Base-by-base conservation (phyloP, 1,140 invertebrate species). In the Pristionchus pacificus region DNA sequence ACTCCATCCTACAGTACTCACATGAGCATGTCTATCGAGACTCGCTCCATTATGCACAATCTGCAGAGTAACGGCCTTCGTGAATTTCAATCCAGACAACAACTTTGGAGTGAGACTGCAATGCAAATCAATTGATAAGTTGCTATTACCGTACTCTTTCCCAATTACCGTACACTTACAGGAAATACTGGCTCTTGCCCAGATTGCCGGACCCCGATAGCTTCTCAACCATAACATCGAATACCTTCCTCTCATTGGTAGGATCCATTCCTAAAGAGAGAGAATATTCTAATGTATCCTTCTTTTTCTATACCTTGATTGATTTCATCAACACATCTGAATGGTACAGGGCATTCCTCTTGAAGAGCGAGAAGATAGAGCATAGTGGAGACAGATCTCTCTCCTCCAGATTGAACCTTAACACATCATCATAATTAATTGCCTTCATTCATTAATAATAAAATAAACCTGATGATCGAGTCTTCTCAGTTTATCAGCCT, bases 311-410 rank as follows among this genome's bases (percentile, higher is more conserved):
- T 69, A 78, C 77, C 79, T 69, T 81, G 80, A 68, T 81, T 81
- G 57, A 81, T 83, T 64, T 81, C 80, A 33, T 81, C 80, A 24
- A 81, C 74, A 60, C 80, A 83, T 38, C 81, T 67, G 71, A 81
- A 81, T 6, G 80, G 80, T 15, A 83, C 79, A 2, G 73, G 78
- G 28, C 77, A 83, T 2, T 83, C 65, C 57, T 81, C 75, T 70
- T 81, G 80, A 15, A 81, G 73, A 25, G 81, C 79, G 49, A 81
- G 73, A n/a, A 81, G 64, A 60, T 81, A 81, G 1, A 81, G 73
- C 81, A 81, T 81, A 25, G 80, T 81, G 24, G 81, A 68, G 19
- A 81, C 80, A 32, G 72, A 76, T 25, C 80, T 79, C 66, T 81
- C 80, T 29, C 80, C 80, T 15, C 80, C 80, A 58, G 81, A 83